phyloP scores from a whole-genome alignment of 2,113 vertebrate species.

The Phalacrocorax brasilianus region DNA sequence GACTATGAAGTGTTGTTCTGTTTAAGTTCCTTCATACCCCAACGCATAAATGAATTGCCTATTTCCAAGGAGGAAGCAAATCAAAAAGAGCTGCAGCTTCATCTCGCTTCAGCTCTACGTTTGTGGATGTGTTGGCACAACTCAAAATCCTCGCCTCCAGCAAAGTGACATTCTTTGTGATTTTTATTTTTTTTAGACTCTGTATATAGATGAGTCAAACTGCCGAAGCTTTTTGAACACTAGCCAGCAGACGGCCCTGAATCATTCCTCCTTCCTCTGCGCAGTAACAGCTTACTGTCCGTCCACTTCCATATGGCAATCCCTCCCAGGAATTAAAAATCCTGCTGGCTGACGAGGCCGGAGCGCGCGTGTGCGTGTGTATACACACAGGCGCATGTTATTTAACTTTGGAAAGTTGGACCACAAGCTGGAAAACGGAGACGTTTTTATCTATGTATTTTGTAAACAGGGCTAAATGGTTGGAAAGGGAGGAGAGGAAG shows the following conservation, averaged over 20 bases:
- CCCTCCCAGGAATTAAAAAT: not conserved
- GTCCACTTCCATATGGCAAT: not conserved
- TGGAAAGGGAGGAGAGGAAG: not conserved
- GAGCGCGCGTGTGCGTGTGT: accelerated
- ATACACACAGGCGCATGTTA: not conserved
- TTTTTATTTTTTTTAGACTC: not conserved
- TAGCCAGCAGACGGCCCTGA: not conserved
- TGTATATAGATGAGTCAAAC: not conserved
- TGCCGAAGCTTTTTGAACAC: not conserved
- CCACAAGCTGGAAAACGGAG: not conserved
- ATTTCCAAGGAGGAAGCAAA: not conserved
- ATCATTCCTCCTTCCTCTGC: not conserved
- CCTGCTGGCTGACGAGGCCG: not conserved
- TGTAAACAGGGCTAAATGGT: not conserved
- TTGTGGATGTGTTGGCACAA: not conserved
- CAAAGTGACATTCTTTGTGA: not conserved
- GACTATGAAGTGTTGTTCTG: not conserved
- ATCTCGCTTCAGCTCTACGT: not conserved
- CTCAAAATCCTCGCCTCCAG: not conserved
- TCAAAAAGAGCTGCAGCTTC: not conserved
- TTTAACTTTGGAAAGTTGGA: accelerated
- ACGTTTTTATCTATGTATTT: not conserved
- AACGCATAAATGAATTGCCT: not conserved
- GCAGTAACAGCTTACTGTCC: not conserved
- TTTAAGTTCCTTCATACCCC: not conserved